Evolutionary conservation across 2,888 invertebrate species (phyloP).

Genomic region (Acanthopleura granulata): DNA sequence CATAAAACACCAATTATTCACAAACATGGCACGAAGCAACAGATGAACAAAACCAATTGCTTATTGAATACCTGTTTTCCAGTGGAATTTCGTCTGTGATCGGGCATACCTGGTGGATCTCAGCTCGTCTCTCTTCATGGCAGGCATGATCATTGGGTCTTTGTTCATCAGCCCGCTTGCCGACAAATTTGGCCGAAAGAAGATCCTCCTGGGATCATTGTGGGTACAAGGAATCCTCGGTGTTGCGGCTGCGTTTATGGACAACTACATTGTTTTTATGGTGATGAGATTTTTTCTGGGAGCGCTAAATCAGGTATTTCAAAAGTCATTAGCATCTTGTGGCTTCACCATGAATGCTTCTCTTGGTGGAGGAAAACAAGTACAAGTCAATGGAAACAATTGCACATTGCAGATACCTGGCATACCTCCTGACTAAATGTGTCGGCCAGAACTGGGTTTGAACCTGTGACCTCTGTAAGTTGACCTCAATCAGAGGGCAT

Average conservation of each 20-base stretch:
- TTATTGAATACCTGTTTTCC: constrained; percentile 24
- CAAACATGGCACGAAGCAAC: too few species aligned
- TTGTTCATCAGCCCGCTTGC: constrained; percentile 49
- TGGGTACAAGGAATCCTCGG: constrained; percentile 47
- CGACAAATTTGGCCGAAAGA: constrained; percentile 55
- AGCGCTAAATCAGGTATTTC: constrained; percentile 51
- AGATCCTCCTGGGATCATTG: constrained; percentile 44
- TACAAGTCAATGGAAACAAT: too few species aligned
- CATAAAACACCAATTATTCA: too few species aligned
- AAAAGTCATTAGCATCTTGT: not conserved
- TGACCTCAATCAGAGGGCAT: too few species aligned
- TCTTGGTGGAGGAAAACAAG: too few species aligned
- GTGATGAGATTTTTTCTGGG: constrained; percentile 52
- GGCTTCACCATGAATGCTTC: too few species aligned
- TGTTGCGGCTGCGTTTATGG: constrained; percentile 41
- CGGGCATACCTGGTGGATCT: constrained; percentile 50
- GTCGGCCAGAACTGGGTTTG: too few species aligned
- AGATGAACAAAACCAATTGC: too few species aligned
- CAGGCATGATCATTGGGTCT: constrained; percentile 52
- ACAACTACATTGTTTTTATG: constrained; percentile 44
- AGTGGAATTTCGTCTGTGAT: constrained; percentile 61
- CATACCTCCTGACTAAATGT: too few species aligned
- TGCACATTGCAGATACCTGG: too few species aligned
- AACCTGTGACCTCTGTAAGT: too few species aligned
- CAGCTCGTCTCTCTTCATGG: constrained; percentile 58